These are phyloP conservation scores for Jaculus jaculus DNA, from an alignment of 2,113 vertebrate species.

Conservation along the genomic window DNA sequence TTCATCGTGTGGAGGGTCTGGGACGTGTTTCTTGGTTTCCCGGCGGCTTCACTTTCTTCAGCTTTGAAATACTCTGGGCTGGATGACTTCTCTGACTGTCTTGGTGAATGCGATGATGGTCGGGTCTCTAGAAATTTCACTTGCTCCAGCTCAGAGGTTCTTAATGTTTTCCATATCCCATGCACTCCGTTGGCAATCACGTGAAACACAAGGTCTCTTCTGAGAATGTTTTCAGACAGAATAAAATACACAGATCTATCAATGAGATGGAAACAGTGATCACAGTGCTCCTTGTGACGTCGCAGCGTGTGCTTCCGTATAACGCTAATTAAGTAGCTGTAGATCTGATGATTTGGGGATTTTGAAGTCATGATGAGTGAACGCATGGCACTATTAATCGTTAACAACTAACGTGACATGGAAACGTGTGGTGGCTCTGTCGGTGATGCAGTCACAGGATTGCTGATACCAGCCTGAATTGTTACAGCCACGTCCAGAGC, in stretches of 20 bases:
- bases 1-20: background rate
- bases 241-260: background rate
- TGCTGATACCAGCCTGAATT: background rate
- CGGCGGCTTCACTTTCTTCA: constrained; percentile 25
- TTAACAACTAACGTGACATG: background rate
- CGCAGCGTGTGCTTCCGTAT: constrained; percentile 7
- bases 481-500: background rate
- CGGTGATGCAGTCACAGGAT: background rate
- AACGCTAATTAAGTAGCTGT: constrained; percentile 21
- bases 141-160: background rate
- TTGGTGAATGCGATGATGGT: background rate
- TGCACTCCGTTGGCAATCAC: background rate
- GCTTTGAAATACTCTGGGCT: background rate
- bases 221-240: background rate
- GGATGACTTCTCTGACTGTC: background rate
- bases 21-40: background rate
- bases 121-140: background rate
- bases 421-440: background rate
- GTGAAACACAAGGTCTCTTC: background rate
- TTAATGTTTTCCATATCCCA: background rate
- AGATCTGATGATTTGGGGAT: background rate
- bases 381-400: background rate
- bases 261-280: constrained; percentile 6
- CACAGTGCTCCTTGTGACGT: background rate
- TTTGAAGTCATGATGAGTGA: background rate